These are phyloP conservation scores for rabbit (Oryctolagus cuniculus) DNA, from an alignment of 2,113 vertebrate genomes.

Conservation along the genomic window DNA sequence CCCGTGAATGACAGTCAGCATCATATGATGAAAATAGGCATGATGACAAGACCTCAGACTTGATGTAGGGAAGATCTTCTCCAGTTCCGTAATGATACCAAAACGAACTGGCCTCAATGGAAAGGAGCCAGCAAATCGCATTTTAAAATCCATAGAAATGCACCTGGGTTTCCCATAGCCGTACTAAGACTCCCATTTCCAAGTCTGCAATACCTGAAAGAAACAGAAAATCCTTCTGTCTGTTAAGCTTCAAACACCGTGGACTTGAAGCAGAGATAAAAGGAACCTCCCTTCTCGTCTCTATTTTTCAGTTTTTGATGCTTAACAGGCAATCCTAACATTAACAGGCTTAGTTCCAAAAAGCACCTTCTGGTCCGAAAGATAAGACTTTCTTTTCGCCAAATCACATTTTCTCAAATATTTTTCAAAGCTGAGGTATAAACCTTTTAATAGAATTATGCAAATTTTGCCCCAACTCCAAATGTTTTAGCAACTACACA, in stretches of 20 bases:
- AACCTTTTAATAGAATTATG: slow-evolving; percentile 77
- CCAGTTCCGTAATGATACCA: not conserved
- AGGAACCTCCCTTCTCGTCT: not conserved
- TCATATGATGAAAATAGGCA: slow-evolving; percentile 66
- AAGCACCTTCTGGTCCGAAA: slow-evolving; percentile 68
- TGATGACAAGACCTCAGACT: slow-evolving; percentile 50
- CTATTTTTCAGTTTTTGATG: not conserved
- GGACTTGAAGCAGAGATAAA: slow-evolving; percentile 24
- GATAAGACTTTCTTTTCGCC: slow-evolving; percentile 58
- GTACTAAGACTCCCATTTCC: not conserved
- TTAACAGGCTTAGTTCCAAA: slow-evolving; percentile 73
- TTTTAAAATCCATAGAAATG: slow-evolving; percentile 4
- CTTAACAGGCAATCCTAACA: not conserved
- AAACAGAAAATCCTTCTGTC: not conserved
- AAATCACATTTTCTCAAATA: slow-evolving; percentile 70
- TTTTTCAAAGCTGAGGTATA: slow-evolving; percentile 64
- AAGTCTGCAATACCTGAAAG: not conserved
- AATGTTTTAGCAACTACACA: slow-evolving; percentile 47
- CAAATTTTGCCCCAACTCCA: slow-evolving; percentile 48
- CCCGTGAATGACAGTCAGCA: not conserved
- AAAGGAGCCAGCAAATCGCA: slow-evolving; percentile 19
- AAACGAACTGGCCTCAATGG: not conserved
- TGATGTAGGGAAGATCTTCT: slow-evolving; percentile 19
- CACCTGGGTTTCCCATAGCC: not conserved
- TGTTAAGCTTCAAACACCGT: not conserved